phyloP scores from a whole-genome alignment of 1,140 invertebrate species.

The Cheumatopsyche charites region DNA sequence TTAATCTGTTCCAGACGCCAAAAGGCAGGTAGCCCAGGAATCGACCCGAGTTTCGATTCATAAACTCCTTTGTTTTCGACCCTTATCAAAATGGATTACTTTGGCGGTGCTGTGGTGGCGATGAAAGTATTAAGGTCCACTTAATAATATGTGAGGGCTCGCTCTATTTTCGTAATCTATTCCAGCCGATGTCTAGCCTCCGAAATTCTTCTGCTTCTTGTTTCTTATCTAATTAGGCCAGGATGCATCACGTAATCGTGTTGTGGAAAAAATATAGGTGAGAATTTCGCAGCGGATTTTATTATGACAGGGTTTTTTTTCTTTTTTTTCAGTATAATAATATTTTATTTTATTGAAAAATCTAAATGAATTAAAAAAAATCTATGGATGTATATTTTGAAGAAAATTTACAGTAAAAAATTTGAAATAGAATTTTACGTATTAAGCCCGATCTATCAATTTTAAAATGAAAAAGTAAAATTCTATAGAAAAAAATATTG shows the following conservation, averaged over 20 bases:
- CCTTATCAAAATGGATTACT: slow-evolving; percentile 48
- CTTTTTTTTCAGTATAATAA: neutral
- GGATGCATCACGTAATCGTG: too few species aligned
- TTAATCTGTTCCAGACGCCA: slow-evolving; percentile 39
- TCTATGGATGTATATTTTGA: too few species aligned
- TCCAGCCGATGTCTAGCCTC: neutral
- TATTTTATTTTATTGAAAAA: neutral
- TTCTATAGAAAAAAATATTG: too few species aligned
- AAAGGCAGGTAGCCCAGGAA: slow-evolving; percentile 22
- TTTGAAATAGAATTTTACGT: too few species aligned
- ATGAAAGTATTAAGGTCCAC: slow-evolving; percentile 47
- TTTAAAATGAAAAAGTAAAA: too few species aligned
- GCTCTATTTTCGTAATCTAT: slow-evolving; percentile 40
- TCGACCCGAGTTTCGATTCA: slow-evolving; percentile 32
- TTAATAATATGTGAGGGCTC: slow-evolving; percentile 44
- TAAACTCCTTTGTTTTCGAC: slow-evolving; percentile 41
- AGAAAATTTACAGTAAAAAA: too few species aligned
- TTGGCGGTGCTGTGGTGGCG: slow-evolving; percentile 44
- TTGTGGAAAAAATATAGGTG: neutral
- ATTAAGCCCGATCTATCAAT: too few species aligned
- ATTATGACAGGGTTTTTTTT: neutral
- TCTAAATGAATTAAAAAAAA: too few species aligned
- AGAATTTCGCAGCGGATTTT: too few species aligned
- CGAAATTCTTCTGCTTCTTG: slow-evolving; percentile 4
- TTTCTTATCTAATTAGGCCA: slow-evolving; percentile 32